Evolutionary conservation across 2,113 vertebrate species (phyloP).

Genomic region (Parotia lawesii): DNA sequence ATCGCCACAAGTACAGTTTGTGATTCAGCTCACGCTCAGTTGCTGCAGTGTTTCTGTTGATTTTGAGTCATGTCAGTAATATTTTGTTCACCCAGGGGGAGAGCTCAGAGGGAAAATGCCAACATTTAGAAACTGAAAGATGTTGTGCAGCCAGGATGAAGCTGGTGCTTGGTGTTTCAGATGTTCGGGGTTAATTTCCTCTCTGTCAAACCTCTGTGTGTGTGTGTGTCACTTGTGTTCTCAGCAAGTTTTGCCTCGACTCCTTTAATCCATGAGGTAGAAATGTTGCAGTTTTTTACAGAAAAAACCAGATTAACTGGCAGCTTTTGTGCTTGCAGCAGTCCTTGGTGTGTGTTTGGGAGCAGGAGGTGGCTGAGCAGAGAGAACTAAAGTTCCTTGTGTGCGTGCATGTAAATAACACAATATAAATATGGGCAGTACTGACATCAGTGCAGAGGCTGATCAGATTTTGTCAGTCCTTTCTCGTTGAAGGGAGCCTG

Average conservation of each 20-base stretch:
- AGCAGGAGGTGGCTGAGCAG: not conserved
- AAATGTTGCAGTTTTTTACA: rapidly evolving
- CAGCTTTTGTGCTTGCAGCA: not conserved
- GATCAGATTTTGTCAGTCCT: not conserved
- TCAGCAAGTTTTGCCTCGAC: not conserved
- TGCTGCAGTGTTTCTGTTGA: not conserved
- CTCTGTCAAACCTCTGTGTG: not conserved
- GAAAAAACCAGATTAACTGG: not conserved
- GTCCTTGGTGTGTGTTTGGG: not conserved
- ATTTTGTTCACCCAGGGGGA: not conserved
- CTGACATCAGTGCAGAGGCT: not conserved
- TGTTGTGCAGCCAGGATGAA: not conserved
- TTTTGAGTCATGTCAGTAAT: not conserved
- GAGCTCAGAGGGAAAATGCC: not conserved
- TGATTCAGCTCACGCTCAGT: not conserved
- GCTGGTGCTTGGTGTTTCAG: not conserved
- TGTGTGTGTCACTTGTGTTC: not conserved
- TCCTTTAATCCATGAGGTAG: not conserved
- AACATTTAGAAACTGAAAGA: not conserved
- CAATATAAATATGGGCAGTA: not conserved
- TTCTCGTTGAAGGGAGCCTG: not conserved
- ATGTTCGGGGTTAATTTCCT: not conserved
- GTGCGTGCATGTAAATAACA: not conserved
- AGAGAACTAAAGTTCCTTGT: not conserved
- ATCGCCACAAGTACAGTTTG: not conserved